These are phyloP conservation scores for Macrotis lagotis DNA, from an alignment of 2,113 vertebrate species.

Conservation along the genomic window DNA sequence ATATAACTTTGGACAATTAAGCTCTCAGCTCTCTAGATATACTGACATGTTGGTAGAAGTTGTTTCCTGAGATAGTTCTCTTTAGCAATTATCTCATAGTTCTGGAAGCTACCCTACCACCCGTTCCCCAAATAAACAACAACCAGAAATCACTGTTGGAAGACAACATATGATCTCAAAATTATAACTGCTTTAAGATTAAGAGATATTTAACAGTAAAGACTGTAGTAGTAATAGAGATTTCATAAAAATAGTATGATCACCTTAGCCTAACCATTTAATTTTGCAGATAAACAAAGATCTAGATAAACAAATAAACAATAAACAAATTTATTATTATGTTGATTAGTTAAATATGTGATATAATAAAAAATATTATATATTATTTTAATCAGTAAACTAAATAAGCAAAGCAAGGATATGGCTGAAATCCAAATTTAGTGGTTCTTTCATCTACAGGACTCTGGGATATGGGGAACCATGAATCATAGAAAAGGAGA, in stretches of 20 bases:
- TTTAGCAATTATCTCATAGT: background rate
- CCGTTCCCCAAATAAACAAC: no score
- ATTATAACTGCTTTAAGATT: background rate
- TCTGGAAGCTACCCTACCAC: background rate
- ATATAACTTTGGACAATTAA: background rate
- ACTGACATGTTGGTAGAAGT: background rate
- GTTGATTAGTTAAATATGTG: no score
- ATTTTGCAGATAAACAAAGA: background rate
- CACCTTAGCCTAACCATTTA: background rate
- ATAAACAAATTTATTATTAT: no score
- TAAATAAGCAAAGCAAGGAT: background rate
- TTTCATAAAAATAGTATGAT: background rate
- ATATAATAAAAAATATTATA: no score
- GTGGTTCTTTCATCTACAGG: background rate
- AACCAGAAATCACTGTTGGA: background rate
- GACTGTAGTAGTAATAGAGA: background rate
- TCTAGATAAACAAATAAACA: background rate
- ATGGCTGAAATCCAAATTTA: background rate
- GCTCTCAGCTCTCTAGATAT: background rate
- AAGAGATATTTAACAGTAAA: background rate
- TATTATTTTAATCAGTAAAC: no score
- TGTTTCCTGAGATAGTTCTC: background rate
- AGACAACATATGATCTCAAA: background rate
- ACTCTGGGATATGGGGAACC: background rate
- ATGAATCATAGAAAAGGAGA: background rate